A percentile compares a stretch with the other conserved stretches of the same genome.
Conservation (phyloP, 2,888 invertebrate species). For the Callyntrura sp. region DNA sequence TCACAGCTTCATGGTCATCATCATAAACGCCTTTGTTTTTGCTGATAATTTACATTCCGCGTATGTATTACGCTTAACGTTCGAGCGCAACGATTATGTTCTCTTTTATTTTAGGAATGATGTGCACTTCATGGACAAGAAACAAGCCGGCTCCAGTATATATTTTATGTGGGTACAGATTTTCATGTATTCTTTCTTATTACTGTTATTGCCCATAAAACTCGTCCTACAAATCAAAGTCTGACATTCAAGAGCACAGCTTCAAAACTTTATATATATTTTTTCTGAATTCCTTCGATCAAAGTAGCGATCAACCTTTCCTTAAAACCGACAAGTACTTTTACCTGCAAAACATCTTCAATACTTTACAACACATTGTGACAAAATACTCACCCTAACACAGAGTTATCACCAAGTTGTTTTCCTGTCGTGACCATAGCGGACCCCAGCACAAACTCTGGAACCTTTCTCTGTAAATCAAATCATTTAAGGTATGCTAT, state of each 20-base stretch:
- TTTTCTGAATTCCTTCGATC: too few species aligned
- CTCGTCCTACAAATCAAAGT: not conserved
- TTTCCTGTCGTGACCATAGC: conserved; percentile 90
- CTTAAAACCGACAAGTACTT: not conserved
- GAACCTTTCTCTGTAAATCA: conserved; percentile 91
- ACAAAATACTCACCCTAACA: conserved; percentile 86
- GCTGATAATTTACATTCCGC: conserved; percentile 30
- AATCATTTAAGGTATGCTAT: not conserved
- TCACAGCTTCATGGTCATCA: conserved; percentile 12
- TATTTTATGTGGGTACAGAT: not conserved
- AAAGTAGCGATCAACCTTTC: too few species aligned
- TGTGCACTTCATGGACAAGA: not conserved
- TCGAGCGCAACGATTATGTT: too few species aligned
- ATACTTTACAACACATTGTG: too few species aligned
- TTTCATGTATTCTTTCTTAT: not conserved
- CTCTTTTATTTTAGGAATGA: not conserved
- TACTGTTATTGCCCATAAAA: not conserved
- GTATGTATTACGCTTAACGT: not conserved
- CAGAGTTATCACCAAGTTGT: conserved; percentile 87
- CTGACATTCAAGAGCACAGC: too few species aligned
- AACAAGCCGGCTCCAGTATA: not conserved
- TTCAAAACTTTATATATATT: too few species aligned
- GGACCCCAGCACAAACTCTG: conserved; percentile 92
- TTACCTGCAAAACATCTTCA: too few species aligned
- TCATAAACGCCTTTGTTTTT: conserved; percentile 7